Evolutionary conservation across 2,113 vertebrate genomes (phyloP), one percentile per base, ranked within the genome.

Genomic region (Mesocricetus auratus): DNA sequence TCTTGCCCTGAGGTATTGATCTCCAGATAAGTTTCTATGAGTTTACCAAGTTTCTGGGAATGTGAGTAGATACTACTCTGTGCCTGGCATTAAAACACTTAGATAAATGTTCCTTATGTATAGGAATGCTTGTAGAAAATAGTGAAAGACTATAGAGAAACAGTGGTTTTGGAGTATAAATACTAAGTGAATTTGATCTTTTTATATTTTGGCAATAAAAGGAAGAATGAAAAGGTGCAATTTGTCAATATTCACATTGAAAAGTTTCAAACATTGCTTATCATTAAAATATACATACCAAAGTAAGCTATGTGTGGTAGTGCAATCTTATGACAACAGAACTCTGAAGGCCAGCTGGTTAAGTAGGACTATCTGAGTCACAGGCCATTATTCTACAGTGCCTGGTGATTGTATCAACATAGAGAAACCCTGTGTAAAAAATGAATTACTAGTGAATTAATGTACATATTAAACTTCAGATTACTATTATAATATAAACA

Each of bases 51-150:
- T 42, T 26, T 13, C 73, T 75, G 39, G 22, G 24, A 13, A 45
- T 3, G 0, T 39, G 45, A 75, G 22, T 39, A 45, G 3, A 22
- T 8, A 3, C 73, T 22, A 26, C 5, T 26, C 2, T 7, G 11
- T 75, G 22, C 24, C 22, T 42, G 39, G 5, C 39, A 45, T 75
- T 45, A 45, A 75, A 26, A 75, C 22, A 26, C 39, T 45, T 75
- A 19, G 17, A 78, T 45, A 75, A 45, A 26, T 50, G 16, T 19
- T 78, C 1, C 47, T 50, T 29, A 50, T 29, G 6, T 78, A n/a
- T 50, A 78, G 29, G 42, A 50, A 50, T 19, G 7, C 17, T 50
- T 50, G 45, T 50, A 47, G 75, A 33, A 50, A 12, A 78, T 31
- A 78, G 75, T 0, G 29, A 19, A 47, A n/a, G 6, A 50, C 8